Base-by-base conservation (phyloP, 2,888 invertebrate species). In the Rhagium mordax region DNA sequence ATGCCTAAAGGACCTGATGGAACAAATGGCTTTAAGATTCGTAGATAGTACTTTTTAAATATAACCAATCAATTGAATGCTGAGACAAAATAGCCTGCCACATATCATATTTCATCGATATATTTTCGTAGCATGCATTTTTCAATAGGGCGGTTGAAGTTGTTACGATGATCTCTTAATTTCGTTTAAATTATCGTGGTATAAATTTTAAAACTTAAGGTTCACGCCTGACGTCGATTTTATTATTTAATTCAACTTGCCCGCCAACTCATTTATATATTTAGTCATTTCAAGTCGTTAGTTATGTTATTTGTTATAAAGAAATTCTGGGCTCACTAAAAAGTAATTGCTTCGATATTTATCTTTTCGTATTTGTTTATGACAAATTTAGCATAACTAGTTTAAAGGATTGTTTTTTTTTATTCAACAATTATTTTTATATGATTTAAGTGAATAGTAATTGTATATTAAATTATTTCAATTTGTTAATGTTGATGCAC, bases 1-100 rank as follows among this genome's bases (percentile, higher is more conserved):
- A 90, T 93, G 85, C 96, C 96, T 0, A 90, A 91, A 81, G 95
- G 95, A 47, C 96, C 96, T 0, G 95, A 96, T 82, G 95, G 95
- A 76, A 93, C 94, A 61, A 90, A 88, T 80, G 94, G 94, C 59
- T 94, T 94, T 84, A 91, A 90, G 82, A 87, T 91, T 84, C 90
- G 91, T 82, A 93, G 93, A 91, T 93, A 92, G 91, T 90, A 88
- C 82, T 60, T 71, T 61, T 18, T 53, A 59, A 66, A 49, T 51
- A 53, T 10, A 16, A 10, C 16, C 33, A 10, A 13, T 2, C 16
- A 6, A 27, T 21, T 61, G 10, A 62, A 15, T 16, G 16, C 48
- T 24, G 24, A n/a, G 29, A 64, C 16, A 16, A 6, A 21, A 47
- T 21, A 24, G 55, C 49, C 64, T 64, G 49, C 64, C 49, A 48